phyloP scores from a whole-genome alignment of 1,140 invertebrate genomes.

The Caenorhabditis latens region DNA sequence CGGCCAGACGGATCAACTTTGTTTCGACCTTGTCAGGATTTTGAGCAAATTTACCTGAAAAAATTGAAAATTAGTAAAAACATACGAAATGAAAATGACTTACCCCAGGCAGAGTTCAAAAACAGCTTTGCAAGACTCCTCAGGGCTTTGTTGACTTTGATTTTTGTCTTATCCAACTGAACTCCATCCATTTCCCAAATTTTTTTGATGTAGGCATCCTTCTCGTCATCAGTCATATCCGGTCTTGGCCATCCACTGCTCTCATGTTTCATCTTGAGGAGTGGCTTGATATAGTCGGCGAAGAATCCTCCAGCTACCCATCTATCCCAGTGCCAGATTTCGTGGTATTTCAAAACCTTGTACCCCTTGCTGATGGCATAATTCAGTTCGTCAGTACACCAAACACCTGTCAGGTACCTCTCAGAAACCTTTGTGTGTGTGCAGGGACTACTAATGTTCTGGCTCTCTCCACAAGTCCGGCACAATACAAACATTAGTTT shows the following conservation, averaged over 20 bases:
- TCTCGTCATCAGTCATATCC: background rate
- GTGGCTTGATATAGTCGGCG: background rate
- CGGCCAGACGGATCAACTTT: background rate
- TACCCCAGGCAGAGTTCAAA: background rate
- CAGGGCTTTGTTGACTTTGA: background rate
- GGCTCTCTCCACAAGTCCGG: background rate
- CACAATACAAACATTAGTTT: background rate
- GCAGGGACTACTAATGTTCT: background rate
- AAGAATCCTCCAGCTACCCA: background rate
- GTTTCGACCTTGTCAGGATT: background rate
- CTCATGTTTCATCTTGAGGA: background rate
- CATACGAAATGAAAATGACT: background rate
- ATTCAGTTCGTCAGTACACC: background rate
- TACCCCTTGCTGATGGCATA: background rate
- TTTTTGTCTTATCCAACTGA: background rate
- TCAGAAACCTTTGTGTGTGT: background rate
- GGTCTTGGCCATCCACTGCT: background rate
- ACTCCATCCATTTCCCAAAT: background rate
- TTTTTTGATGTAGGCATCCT: background rate
- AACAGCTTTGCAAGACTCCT: background rate
- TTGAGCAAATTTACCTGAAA: background rate
- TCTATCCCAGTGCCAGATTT: background rate
- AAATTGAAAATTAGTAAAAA: background rate
- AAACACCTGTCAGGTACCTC: background rate
- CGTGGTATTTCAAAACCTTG: background rate